Base-by-base conservation (phyloP, 2,888 invertebrate species). In the Papilio elwesi region DNA sequence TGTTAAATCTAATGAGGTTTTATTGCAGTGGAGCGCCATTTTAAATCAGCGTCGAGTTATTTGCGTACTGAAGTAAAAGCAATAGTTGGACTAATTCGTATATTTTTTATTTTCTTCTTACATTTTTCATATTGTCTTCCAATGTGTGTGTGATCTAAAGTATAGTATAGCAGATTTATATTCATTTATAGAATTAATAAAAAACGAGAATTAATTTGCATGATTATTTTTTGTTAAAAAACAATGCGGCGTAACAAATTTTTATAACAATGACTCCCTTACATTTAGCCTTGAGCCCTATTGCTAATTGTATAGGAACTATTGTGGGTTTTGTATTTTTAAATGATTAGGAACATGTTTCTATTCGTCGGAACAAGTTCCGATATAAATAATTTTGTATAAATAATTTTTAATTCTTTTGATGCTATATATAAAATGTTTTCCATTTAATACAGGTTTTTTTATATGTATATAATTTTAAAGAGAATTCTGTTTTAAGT, bases 111-210 rank as follows among this genome's bases (percentile, higher is more conserved):
- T 80, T 78, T 80, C 76, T 77, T 78, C 77, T 77, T 82, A 83
- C 81, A 82, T 78, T 82, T n/a, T 86, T 88, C 84, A 89, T 89
- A 89, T 89, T 89, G 93, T 93, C 93, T 93, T 93, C 93, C 93
- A 93, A 87, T 81, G 88, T 87, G 87, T 85, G 87, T 86, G 90
- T 90, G 90, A 88, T 86, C 82, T 84, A 78, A 83, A 79, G 82
- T 82, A 84, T 84, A 81, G 81, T 80, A 76, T 70, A 70, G 66
- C 57, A 36, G 47, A 68, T 67, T 74, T 64, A 9, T 68, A 68
- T 72, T 68, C 64, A 67, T 71, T 74, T 76, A 75, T 75, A 78
- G 71, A 62, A 68, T 26, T 59, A 63, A 72, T 76, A 75, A 80
- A 77, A 78, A 77, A 78, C 53, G 51, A 68, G 47, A 65, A 73